These are phyloP conservation scores for Callocephalon fimbriatum DNA, from an alignment of 2,113 vertebrate genomes.

Conservation along the genomic window DNA sequence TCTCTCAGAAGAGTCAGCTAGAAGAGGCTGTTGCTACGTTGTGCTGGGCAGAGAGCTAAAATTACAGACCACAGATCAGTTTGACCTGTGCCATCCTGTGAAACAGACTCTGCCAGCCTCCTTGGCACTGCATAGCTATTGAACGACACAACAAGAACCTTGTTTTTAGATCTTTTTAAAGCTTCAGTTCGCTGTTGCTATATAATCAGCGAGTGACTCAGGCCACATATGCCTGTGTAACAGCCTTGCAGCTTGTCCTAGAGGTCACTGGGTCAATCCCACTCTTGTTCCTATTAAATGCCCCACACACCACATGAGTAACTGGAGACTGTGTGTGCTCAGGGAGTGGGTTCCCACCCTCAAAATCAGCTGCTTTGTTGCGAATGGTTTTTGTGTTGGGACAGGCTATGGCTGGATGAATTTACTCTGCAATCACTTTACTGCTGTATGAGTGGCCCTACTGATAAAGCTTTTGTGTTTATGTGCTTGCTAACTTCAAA, in stretches of 20 bases:
- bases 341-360: neutral
- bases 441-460: constrained; percentile 43
- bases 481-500: constrained; percentile 64
- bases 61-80: neutral
- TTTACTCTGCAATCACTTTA: constrained; percentile 9
- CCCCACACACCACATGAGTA: neutral
- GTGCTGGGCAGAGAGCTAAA: neutral
- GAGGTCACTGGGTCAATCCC: neutral
- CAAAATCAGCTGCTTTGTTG: neutral
- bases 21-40: neutral
- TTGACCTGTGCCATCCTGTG: neutral
- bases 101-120: neutral
- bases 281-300: constrained; percentile 8
- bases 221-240: neutral
- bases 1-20: neutral
- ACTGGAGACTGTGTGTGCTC: neutral
- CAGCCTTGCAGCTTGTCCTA: neutral
- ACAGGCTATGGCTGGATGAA: neutral
- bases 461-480: constrained; percentile 65
- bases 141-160: neutral
- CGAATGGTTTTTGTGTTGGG: neutral
- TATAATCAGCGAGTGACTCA: neutral
- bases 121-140: neutral
- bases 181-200: neutral
- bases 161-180: constrained; percentile 26